Evolutionary conservation across 2,797 vertebrate species (phyloP).

Genomic region (Aselliscus stoliczkanus): DNA sequence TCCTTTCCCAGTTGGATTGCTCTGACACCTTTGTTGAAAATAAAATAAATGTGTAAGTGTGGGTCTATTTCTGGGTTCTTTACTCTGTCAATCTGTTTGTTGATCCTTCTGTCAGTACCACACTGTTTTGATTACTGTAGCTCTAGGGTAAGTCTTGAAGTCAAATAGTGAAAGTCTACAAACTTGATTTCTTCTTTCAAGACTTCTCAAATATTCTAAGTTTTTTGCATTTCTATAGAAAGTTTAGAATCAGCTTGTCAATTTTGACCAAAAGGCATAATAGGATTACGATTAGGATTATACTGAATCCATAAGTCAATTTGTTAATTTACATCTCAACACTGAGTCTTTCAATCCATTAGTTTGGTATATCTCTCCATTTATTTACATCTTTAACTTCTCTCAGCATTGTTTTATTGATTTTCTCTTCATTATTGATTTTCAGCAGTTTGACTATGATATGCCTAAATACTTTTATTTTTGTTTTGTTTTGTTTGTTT

Average conservation of each 20-base stretch:
- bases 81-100: neutral
- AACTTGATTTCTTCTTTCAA: neutral
- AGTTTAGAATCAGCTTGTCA: neutral
- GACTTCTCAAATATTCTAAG: neutral
- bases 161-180: neutral
- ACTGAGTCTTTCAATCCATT: neutral
- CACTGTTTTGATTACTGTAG: neutral
- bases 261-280: neutral
- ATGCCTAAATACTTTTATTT: neutral
- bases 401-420: neutral
- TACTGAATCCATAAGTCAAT: neutral
- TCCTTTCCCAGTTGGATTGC: neutral
- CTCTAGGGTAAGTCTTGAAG: neutral
- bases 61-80: neutral
- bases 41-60: neutral
- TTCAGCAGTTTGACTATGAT: neutral
- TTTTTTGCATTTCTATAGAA: neutral
- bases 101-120: neutral
- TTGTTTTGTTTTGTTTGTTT: neutral
- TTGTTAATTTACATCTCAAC: neutral
- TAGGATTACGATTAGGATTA: neutral
- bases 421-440: slow-evolving; percentile 19
- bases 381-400: neutral
- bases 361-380: neutral
- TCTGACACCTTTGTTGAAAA: neutral